Conservation (phyloP, 2,797 vertebrate species). For the Tamandua tetradactyla region DNA sequence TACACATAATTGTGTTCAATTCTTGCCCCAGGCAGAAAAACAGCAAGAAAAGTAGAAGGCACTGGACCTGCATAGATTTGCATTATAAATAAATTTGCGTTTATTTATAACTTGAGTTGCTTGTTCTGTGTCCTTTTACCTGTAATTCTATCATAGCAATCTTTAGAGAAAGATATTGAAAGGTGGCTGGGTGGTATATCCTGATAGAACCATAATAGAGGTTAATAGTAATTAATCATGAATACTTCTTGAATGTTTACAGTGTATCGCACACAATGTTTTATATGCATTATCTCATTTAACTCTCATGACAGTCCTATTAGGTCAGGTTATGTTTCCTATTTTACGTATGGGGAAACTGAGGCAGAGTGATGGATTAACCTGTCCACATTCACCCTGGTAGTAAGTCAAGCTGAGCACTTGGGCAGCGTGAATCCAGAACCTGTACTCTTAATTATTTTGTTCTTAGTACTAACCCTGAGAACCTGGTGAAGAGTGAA, state of each 20-base stretch:
- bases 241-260: neutral
- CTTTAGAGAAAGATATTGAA: conserved; percentile 6
- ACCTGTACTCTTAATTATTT: neutral
- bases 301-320: neutral
- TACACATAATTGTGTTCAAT: neutral
- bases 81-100: conserved; percentile 21
- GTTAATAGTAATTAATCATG: neutral
- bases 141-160: neutral
- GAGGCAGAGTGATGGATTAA: neutral
- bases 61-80: neutral
- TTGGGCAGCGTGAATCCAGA: neutral
- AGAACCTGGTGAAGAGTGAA: neutral
- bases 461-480: neutral
- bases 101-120: conserved; percentile 11
- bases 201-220: neutral
- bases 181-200: neutral
- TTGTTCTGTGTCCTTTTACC: neutral
- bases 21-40: conserved; percentile 11
- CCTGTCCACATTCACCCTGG: neutral
- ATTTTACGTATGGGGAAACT: neutral
- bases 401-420: neutral
- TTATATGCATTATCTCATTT: neutral
- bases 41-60: neutral
- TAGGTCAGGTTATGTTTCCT: neutral
- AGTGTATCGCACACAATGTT: neutral